phyloP scores from a whole-genome alignment of 2,797 vertebrate species.

The Calcarius lapponicus region DNA sequence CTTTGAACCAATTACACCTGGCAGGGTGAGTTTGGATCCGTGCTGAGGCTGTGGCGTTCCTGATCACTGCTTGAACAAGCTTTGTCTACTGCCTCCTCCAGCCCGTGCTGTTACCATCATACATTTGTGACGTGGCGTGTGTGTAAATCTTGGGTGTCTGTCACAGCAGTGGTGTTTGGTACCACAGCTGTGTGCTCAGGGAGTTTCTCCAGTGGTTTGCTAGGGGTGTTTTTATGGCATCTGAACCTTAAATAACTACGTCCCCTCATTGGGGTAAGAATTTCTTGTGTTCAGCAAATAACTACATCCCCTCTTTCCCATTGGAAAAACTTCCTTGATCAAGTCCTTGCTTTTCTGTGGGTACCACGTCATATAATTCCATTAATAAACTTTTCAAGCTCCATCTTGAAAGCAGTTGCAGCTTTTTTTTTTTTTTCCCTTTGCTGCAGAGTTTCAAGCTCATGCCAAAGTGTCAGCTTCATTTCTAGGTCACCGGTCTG shows the following conservation, averaged over 20 bases:
- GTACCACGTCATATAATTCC: background rate
- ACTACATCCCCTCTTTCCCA: background rate
- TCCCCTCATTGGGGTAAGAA: background rate
- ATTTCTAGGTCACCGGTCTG: conserved; percentile 57
- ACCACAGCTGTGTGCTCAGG: background rate
- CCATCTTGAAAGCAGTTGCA: background rate
- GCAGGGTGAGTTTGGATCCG: background rate
- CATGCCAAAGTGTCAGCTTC: conserved; percentile 19
- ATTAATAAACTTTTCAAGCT: conserved; percentile 7
- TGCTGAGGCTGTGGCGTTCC: background rate
- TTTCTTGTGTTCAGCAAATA: background rate
- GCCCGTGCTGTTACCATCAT: fast-evolving
- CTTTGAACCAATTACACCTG: background rate
- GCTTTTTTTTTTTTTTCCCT: background rate
- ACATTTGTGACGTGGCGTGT: background rate
- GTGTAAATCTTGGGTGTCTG: background rate
- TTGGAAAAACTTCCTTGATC: background rate
- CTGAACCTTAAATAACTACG: background rate
- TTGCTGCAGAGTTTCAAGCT: conserved; percentile 5
- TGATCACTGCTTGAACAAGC: background rate
- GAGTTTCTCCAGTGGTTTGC: background rate
- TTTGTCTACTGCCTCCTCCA: background rate
- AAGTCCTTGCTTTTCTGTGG: background rate
- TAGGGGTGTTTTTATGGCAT: background rate
- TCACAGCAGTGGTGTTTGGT: background rate